These are phyloP conservation scores for Buteo buteo DNA, from an alignment of 2,113 vertebrate species.

Conservation along the genomic window DNA sequence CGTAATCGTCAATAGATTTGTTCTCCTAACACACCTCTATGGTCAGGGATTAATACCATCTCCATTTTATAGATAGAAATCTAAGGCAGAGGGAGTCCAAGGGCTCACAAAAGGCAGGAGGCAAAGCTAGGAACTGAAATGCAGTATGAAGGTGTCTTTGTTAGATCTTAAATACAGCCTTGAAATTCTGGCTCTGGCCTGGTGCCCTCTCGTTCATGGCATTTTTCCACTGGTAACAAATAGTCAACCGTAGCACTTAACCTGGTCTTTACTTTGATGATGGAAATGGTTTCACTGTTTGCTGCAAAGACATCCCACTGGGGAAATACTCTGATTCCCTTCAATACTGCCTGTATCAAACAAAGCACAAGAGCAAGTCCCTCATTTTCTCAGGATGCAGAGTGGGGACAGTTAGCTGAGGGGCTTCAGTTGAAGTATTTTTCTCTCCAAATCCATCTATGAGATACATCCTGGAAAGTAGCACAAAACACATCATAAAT, in stretches of 20 bases:
- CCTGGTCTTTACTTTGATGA: neutral
- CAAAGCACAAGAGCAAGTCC: neutral
- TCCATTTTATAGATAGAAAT: neutral
- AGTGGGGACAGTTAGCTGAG: neutral
- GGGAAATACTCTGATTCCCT: neutral
- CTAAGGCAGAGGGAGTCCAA: neutral
- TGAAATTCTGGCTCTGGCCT: neutral
- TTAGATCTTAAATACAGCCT: neutral
- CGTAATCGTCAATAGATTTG: neutral
- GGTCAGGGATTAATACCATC: neutral
- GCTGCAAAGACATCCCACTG: neutral
- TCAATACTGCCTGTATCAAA: neutral
- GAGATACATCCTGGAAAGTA: neutral
- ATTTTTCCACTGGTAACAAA: neutral
- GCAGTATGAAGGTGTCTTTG: neutral
- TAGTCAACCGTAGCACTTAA: neutral
- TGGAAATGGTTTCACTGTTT: neutral
- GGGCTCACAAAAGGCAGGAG: neutral
- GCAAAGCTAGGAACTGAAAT: neutral
- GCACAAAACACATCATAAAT: neutral
- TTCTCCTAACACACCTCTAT: neutral
- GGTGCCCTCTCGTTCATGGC: accelerated
- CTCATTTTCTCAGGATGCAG: neutral
- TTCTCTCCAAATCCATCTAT: neutral
- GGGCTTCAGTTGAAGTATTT: neutral